phyloP scores from a whole-genome alignment of 2,888 invertebrate genomes.

The Spialia ferax region DNA sequence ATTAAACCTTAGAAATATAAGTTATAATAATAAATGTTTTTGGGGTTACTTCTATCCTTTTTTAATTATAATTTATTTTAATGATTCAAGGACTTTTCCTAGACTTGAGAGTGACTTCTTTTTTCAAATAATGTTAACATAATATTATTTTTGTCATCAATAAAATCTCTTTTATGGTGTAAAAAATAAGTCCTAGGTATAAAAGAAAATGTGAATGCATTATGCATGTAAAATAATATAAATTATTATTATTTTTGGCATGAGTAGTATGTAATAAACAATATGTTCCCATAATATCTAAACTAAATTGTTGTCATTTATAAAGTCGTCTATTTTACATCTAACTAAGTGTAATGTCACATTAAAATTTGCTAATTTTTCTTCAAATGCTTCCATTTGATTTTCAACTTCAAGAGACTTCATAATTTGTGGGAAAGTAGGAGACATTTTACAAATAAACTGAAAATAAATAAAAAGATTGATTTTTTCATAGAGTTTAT shows the following conservation, averaged over 20 bases:
- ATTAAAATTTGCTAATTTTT: slow-evolving; percentile 73
- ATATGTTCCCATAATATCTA: slow-evolving; percentile 36
- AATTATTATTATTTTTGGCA: neutral
- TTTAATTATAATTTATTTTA: too few relatives aligned
- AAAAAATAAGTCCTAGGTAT: slow-evolving; percentile 19
- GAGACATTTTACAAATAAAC: slow-evolving; percentile 89
- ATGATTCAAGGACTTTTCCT: neutral
- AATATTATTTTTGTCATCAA: too few relatives aligned
- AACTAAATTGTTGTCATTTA: slow-evolving; percentile 85
- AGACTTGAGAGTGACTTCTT: neutral
- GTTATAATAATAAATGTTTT: too few relatives aligned
- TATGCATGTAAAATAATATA: neutral
- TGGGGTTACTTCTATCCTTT: too few relatives aligned
- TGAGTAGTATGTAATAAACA: neutral
- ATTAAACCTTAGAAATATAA: too few relatives aligned
- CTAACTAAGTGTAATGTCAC: slow-evolving; percentile 86
- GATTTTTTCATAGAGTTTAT: too few relatives aligned
- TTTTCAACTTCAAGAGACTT: slow-evolving; percentile 76
- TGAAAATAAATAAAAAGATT: slow-evolving; percentile 60
- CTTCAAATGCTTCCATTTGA: slow-evolving; percentile 69
- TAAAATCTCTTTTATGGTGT: slow-evolving; percentile 4
- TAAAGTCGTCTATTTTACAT: slow-evolving; percentile 87
- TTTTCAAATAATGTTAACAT: neutral
- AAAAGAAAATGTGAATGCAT: slow-evolving; percentile 43
- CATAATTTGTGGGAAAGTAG: slow-evolving; percentile 86